Evolutionary conservation across 2,888 invertebrate genomes (phyloP).

Genomic region (Drosophila buzzatii): DNA sequence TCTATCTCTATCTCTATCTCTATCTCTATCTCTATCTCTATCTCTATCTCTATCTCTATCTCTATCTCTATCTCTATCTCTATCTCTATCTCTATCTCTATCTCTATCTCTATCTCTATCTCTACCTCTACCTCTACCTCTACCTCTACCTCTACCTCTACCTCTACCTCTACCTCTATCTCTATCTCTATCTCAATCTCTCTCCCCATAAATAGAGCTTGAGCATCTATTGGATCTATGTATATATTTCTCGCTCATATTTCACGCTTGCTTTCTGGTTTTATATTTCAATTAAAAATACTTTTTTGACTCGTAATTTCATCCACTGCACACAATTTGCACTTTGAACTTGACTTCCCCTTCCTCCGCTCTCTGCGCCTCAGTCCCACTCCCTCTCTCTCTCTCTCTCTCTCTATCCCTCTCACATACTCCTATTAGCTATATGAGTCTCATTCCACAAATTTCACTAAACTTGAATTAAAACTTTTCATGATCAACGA

Average conservation of each 20-base stretch:
- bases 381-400: neutral
- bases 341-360: conserved; percentile 40
- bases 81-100: neutral
- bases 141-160: neutral
- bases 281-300: neutral
- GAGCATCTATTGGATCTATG: neutral
- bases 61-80: neutral
- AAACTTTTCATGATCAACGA: conserved; percentile 79
- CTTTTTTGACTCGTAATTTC: neutral
- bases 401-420: neutral
- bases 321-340: conserved; percentile 1
- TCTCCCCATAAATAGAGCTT: neutral
- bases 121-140: neutral
- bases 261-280: conserved; percentile 6
- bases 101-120: too few species aligned
- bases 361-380: neutral
- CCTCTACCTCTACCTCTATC: neutral
- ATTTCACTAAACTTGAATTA: conserved; percentile 79
- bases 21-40: neutral
- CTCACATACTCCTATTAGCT: neutral
- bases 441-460: conserved; percentile 35
- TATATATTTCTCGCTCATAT: neutral
- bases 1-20: neutral
- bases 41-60: neutral
- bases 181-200: neutral